phyloP scores from a whole-genome alignment of 2,797 vertebrate species.

The Eulemur coronatus region DNA sequence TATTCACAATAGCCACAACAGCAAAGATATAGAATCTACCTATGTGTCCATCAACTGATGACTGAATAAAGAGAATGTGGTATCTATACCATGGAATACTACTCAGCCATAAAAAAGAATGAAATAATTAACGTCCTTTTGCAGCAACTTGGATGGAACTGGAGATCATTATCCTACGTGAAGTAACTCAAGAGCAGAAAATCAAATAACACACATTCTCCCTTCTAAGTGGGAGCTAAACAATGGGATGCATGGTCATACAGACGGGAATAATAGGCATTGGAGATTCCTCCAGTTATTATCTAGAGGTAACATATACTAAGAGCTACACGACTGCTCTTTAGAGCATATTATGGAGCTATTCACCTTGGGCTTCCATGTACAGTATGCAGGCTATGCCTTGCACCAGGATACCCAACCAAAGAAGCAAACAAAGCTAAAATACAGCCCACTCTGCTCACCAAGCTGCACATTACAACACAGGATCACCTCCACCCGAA shows the following conservation, averaged over 20 bases:
- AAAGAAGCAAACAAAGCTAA: not conserved
- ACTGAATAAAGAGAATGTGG: not conserved
- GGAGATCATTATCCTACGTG: not conserved
- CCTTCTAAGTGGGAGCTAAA: not conserved
- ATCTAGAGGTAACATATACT: not conserved
- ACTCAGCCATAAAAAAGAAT: not conserved
- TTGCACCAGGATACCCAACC: not conserved
- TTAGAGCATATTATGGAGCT: not conserved
- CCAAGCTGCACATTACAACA: not conserved
- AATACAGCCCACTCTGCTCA: not conserved
- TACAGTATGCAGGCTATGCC: not conserved
- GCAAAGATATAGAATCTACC: not conserved
- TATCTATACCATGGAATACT: not conserved
- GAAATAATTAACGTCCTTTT: not conserved
- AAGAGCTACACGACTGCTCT: not conserved
- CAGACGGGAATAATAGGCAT: not conserved
- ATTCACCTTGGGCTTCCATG: too few relatives aligned
- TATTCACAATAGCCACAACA: not conserved
- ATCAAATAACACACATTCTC: not conserved
- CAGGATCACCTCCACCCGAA: not conserved
- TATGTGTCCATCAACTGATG: not conserved
- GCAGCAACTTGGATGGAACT: not conserved
- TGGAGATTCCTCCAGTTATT: not conserved
- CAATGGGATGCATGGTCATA: not conserved
- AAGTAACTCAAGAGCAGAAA: not conserved